Conservation (phyloP, 2,113 vertebrate genomes). For the Callipepla squamata region DNA sequence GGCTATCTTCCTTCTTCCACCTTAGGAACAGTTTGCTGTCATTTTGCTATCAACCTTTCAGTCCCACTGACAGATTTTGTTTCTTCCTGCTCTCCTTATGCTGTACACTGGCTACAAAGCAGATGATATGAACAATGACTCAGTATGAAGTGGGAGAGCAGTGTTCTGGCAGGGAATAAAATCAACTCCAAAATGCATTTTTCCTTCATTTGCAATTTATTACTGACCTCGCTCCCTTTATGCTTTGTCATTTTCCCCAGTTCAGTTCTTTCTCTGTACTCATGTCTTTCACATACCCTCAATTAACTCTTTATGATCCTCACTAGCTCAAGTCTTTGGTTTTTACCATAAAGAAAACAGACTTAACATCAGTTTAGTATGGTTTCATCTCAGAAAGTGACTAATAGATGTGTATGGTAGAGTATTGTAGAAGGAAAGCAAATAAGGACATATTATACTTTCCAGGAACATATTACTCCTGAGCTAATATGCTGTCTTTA, state of each 20-base stretch:
- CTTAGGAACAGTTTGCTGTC: not conserved
- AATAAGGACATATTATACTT: not conserved
- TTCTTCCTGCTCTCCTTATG: not conserved
- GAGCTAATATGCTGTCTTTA: not conserved
- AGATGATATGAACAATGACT: slow-evolving; percentile 17
- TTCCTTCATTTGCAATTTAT: not conserved
- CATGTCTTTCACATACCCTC: not conserved
- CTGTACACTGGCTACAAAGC: not conserved
- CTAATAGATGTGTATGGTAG: not conserved
- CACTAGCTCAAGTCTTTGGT: not conserved
- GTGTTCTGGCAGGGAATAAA: not conserved
- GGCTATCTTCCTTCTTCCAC: not conserved
- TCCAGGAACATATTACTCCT: not conserved
- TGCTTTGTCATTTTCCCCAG: not conserved
- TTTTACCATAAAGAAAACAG: not conserved
- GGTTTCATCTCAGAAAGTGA: not conserved
- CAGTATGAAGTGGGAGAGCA: slow-evolving; percentile 6
- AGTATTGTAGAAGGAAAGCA: not conserved
- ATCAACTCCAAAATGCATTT: not conserved
- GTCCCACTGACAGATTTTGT: not conserved
- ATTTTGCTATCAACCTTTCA: not conserved
- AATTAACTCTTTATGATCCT: not conserved
- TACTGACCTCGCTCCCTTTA: not conserved
- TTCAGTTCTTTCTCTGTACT: not conserved
- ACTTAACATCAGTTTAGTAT: not conserved